Percentiles rank a stretch among this genome's conserved stretches.
These are phyloP conservation scores for Minunthozetes semirufus DNA, from an alignment of 2,888 invertebrate genomes.

Conservation along the genomic window DNA sequence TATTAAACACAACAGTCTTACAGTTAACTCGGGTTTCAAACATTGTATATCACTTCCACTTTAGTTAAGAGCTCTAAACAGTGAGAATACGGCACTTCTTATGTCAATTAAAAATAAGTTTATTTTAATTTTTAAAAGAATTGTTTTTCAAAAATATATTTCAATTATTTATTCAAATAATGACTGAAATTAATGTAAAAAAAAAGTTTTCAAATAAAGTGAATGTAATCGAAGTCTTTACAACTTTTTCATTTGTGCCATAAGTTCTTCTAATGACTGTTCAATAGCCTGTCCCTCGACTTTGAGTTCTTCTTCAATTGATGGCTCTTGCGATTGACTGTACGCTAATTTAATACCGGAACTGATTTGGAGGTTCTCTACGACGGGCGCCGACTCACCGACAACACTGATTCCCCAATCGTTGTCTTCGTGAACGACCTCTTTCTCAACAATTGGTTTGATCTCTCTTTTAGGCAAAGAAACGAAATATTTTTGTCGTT, in stretches of 20 bases:
- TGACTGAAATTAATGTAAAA: not conserved
- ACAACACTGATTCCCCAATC: slow-evolving; percentile 72
- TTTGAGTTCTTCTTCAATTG: slow-evolving; percentile 43
- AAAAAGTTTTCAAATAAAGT: not conserved
- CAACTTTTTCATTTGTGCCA: slow-evolving; percentile 84
- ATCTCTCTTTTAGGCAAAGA: slow-evolving; percentile 52
- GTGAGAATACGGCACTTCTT: no score
- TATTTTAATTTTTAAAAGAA: no score
- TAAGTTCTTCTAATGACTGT: slow-evolving; percentile 68
- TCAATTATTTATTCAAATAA: not conserved
- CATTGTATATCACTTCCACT: no score
- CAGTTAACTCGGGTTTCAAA: no score
- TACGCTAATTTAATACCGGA: slow-evolving; percentile 63
- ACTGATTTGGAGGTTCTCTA: slow-evolving; percentile 49
- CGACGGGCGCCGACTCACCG: slow-evolving; percentile 56
- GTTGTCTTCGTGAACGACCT: slow-evolving; percentile 75
- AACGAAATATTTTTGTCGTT: slow-evolving; percentile 51
- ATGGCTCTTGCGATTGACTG: slow-evolving; percentile 50
- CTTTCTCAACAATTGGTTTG: slow-evolving; percentile 52
- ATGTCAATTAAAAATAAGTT: no score
- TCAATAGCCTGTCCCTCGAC: slow-evolving; percentile 47
- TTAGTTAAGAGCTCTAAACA: no score
- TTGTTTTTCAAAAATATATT: no score
- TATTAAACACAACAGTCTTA: no score
- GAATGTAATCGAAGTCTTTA: slow-evolving; percentile 51